A percentile compares a stretch with the other conserved stretches of the same genome.
Evolutionary conservation across 2,797 vertebrate species (phyloP).

Genomic region (Oreochromis grahami): DNA sequence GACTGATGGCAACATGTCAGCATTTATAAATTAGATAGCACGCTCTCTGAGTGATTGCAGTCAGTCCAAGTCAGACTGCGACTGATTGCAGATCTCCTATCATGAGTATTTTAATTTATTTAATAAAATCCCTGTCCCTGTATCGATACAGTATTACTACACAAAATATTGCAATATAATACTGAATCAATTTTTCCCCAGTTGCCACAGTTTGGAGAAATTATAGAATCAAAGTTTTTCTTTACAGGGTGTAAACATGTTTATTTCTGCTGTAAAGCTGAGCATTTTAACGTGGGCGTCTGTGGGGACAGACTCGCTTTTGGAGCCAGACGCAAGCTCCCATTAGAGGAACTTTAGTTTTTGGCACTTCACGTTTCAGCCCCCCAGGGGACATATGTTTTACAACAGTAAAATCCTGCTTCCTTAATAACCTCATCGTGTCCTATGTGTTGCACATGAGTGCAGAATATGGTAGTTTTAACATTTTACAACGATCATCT

Average conservation of each 20-base stretch:
- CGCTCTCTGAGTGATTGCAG: not conserved
- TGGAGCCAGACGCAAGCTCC: not conserved
- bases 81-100: not conserved
- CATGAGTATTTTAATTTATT: not conserved
- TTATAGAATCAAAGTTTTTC: not conserved
- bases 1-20: not conserved
- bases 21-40: not conserved
- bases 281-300: not conserved
- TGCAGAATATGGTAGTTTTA: not conserved
- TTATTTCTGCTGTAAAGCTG: not conserved
- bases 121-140: not conserved
- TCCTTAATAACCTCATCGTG: not conserved
- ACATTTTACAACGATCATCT: not conserved
- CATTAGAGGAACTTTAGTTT: not conserved
- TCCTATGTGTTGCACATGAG: not conserved
- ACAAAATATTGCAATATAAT: not conserved
- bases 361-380: not conserved
- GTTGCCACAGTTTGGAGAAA: not conserved
- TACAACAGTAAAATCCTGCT: not conserved
- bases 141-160: not conserved
- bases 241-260: not conserved
- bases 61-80: not conserved
- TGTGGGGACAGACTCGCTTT: not conserved
- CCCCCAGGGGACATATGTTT: not conserved
- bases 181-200: fast-evolving